Base-by-base conservation (phyloP, 2,888 invertebrate species). In the Drosophila multiciliata region DNA sequence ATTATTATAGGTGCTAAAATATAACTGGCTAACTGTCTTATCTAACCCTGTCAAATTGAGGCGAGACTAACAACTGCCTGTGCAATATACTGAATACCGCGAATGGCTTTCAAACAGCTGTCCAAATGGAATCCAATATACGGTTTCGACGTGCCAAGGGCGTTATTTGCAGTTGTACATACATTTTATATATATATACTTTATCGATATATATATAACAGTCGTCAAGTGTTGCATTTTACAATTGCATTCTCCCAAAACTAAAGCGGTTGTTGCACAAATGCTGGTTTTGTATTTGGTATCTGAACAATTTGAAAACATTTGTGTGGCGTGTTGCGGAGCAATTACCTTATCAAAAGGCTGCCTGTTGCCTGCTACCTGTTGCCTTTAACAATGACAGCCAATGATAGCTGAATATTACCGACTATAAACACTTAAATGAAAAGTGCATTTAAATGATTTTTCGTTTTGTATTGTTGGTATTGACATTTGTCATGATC, bases 311-410 rank as follows among this genome's bases (percentile, higher is more conserved):
- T 66, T 64, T 50, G 42, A 57, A 68, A 82, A 79, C 29, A 45
- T 79, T 65, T 38, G 54, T 53, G 15, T 89, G 58, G 84, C 84
- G 84, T 85, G 84, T 42, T 54, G 58, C 50, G 35, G 32, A 42
- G 57, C 77, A 85, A 89, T 85, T 85, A 85, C 80, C 59, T 69
- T 71, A 80, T 75, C 78, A 75, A 73, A 40, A 52, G 61, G 36
- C 38, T 38, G 26, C 45, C 23, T 23, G 45, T 15, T 29, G 29
- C 29, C 29, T 33, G 52, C 50, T 50, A n/a, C 29, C 9, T 9
- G 17, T 32, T 40, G 42, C 40, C 55, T 29, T 49, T 53, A 64
- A 53, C 65, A 76, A 70, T 79, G 73, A 62, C 73, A 69, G 54
- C 20, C 60, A 61, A 67, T 72, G 62, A 75, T 65, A 65, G 62